Conservation (phyloP, 2,888 invertebrate species). For the Stratiomys singularior region DNA sequence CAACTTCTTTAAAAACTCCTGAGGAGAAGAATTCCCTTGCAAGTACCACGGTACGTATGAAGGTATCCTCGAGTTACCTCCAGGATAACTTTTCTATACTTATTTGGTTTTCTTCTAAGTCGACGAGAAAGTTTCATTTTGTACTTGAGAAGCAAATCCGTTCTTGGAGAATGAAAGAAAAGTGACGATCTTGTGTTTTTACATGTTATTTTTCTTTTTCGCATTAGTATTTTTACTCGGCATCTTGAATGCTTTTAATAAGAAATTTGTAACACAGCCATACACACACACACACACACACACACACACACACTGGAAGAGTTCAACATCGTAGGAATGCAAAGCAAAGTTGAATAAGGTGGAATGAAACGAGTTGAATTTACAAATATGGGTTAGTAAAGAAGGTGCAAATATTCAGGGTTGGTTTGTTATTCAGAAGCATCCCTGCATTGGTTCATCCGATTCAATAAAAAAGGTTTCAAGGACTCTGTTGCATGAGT, state of each 20-base stretch:
- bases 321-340: neutral
- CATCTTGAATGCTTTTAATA: conserved; percentile 24
- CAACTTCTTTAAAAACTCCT: conserved; percentile 27
- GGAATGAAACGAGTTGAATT: neutral
- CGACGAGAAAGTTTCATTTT: conserved; percentile 8
- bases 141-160: conserved; percentile 20
- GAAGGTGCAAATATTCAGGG: neutral
- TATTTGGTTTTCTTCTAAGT: neutral
- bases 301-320: neutral
- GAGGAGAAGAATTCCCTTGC: conserved; percentile 3
- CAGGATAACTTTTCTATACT: neutral
- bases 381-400: neutral
- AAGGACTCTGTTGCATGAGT: no score
- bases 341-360: neutral
- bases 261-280: conserved; percentile 26
- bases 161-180: neutral
- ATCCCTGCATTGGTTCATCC: no score
- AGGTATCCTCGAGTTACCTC: conserved; percentile 2
- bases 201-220: neutral
- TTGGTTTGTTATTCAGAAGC: neutral
- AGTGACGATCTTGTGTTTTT: conserved; percentile 5
- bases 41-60: neutral
- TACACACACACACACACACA: no score
- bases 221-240: neutral
- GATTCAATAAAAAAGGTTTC: no score